Evolutionary conservation across 2,797 vertebrate genomes (phyloP).

Genomic region (Ataeniobius toweri): DNA sequence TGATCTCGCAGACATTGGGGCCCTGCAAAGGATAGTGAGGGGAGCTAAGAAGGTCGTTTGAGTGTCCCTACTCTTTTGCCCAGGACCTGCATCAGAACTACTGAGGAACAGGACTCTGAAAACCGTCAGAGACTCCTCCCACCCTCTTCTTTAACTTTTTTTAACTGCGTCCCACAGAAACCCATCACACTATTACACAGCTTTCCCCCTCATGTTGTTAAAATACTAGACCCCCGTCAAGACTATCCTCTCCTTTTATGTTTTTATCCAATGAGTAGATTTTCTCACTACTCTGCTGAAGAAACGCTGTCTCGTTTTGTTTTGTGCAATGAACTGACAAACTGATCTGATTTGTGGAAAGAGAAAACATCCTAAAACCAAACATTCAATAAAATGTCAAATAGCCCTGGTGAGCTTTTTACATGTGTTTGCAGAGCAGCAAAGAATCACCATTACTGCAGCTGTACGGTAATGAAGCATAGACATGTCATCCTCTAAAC

Average conservation of each 20-base stretch:
- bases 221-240: background rate
- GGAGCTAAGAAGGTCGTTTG: too few species aligned
- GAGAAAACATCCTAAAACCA: background rate
- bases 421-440: background rate
- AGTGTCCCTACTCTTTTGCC: background rate
- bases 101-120: too few species aligned
- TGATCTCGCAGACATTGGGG: too few species aligned
- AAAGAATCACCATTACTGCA: background rate
- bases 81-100: too few species aligned
- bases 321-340: background rate
- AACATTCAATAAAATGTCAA: background rate
- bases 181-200: background rate
- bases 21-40: too few species aligned
- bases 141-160: too few species aligned
- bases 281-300: background rate
- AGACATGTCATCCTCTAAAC: constrained; percentile 9
- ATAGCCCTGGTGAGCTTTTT: background rate
- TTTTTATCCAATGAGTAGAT: background rate
- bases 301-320: background rate
- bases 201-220: background rate
- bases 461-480: constrained; percentile 15
- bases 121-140: background rate
- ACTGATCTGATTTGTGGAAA: background rate
- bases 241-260: background rate
- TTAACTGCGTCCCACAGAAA: background rate